Evolutionary conservation across 1,140 invertebrate species (phyloP).

Genomic region (Orchestia grillus): DNA sequence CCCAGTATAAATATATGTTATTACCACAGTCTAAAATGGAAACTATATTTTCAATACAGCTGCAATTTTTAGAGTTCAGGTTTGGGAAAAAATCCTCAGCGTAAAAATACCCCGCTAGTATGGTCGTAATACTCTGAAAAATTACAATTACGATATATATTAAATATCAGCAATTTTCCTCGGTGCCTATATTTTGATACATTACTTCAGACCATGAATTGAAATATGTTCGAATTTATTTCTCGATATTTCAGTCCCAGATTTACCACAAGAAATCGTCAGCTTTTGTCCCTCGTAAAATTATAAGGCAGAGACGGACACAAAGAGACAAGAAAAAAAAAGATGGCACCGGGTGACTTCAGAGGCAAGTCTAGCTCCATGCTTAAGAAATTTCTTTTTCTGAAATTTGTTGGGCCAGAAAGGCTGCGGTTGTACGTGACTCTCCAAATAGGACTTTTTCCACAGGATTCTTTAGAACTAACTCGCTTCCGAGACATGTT

Average conservation of each 20-base stretch:
- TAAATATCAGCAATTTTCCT: too few species aligned
- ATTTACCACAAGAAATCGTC: background rate
- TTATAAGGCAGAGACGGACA: too few species aligned
- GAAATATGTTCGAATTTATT: background rate
- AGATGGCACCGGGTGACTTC: background rate
- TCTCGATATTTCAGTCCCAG: background rate
- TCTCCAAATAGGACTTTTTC: background rate
- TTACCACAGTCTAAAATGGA: too few species aligned
- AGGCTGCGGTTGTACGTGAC: conserved; percentile 33
- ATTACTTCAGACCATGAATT: background rate
- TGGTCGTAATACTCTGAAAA: too few species aligned
- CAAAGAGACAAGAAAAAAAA: background rate
- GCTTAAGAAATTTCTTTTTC: conserved; percentile 32
- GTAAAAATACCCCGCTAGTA: too few species aligned
- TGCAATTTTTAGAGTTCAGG: too few species aligned
- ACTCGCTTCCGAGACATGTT: background rate
- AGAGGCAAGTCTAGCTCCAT: background rate
- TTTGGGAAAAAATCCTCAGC: too few species aligned
- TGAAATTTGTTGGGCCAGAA: conserved; percentile 42
- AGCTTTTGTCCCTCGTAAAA: background rate
- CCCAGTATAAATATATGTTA: too few species aligned
- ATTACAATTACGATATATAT: too few species aligned
- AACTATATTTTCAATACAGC: too few species aligned
- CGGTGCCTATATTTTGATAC: background rate
- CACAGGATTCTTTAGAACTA: background rate